Percentiles rank a stretch among this genome's conserved stretches.
phyloP scores from a whole-genome alignment of 2,113 vertebrate genomes.

The Coptodon bakossiorum region DNA sequence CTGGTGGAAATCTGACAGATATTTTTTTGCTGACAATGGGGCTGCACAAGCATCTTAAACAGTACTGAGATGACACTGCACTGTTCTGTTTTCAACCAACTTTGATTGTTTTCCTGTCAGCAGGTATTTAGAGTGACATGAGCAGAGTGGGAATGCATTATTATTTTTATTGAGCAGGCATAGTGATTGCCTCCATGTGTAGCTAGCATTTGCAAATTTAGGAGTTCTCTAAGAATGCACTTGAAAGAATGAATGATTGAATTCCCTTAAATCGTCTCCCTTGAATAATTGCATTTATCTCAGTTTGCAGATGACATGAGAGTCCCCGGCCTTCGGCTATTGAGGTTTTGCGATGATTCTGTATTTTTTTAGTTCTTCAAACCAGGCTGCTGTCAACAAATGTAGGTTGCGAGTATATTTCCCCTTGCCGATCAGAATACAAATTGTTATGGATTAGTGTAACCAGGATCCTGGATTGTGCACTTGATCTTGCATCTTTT shows the following conservation, averaged over 20 bases:
- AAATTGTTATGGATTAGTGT: not conserved
- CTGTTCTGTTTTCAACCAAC: not conserved
- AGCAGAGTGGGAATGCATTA: not conserved
- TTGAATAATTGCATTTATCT: not conserved
- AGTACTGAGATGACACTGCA: not conserved
- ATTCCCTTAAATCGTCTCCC: not conserved
- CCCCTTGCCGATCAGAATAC: accelerated
- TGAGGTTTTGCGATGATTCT: not conserved
- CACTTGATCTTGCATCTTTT: not conserved
- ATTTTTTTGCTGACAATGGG: not conserved
- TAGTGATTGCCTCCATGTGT: not conserved
- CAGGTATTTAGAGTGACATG: not conserved
- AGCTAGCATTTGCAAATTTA: not conserved
- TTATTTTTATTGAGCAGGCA: not conserved
- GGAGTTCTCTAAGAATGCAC: not conserved
- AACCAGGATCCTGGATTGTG: not conserved
- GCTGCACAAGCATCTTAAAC: not conserved
- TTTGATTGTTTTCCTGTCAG: not conserved
- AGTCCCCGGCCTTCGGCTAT: accelerated
- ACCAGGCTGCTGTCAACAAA: not conserved
- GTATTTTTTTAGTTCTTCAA: not conserved
- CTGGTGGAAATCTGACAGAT: not conserved
- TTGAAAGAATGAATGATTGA: not conserved
- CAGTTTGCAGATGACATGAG: not conserved
- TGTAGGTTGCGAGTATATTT: not conserved